phyloP scores from a whole-genome alignment of 2,113 vertebrate species.

The Tauraco erythrolophus region DNA sequence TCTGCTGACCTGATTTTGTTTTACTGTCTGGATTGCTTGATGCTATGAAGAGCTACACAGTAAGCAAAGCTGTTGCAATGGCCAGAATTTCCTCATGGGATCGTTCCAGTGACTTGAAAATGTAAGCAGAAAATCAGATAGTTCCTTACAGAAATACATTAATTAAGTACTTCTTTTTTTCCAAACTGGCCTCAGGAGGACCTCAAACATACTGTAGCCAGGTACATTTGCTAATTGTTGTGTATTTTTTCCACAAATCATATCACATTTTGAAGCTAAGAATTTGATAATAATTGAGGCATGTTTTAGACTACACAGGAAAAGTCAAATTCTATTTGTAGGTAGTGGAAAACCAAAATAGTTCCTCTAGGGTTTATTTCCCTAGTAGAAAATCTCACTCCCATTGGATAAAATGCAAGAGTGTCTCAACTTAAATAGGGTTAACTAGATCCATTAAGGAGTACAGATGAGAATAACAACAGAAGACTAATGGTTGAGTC shows the following conservation, averaged over 20 bases:
- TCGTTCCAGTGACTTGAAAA: conserved; percentile 4
- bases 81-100: background rate
- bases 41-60: background rate
- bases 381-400: background rate
- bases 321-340: background rate
- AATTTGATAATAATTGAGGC: background rate
- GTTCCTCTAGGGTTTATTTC: background rate
- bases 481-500: background rate
- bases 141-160: background rate
- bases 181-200: background rate
- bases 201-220: background rate
- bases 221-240: background rate
- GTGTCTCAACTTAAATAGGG: background rate
- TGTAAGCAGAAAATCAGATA: background rate
- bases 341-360: background rate
- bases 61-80: background rate
- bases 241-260: background rate
- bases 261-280: background rate
- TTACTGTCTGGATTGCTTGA: background rate
- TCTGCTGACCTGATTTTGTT: background rate
- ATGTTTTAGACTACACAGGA: background rate
- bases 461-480: background rate
- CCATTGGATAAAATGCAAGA: background rate
- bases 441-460: background rate
- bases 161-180: background rate